Evolutionary conservation across 2,113 vertebrate genomes (phyloP).

Genomic region (Echinops telfairi): DNA sequence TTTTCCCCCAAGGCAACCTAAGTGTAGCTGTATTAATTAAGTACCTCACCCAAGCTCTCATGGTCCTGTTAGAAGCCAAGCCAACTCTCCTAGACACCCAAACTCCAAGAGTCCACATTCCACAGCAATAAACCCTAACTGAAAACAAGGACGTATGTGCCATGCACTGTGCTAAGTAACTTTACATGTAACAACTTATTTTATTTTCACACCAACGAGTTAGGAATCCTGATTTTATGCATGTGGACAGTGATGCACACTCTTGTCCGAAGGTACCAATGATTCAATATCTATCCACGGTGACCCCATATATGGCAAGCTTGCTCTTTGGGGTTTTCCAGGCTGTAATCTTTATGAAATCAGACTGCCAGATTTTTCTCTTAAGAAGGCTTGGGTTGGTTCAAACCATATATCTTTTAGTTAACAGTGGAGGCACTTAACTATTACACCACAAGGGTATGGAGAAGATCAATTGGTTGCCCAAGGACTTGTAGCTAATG

Average conservation of each 20-base stretch:
- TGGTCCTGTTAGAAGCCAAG: not conserved
- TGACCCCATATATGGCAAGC: not conserved
- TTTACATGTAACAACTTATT: not conserved
- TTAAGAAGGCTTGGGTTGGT: no score
- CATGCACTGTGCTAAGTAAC: not conserved
- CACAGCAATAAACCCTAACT: not conserved
- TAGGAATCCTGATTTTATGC: not conserved
- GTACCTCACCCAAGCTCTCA: not conserved
- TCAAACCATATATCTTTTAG: no score
- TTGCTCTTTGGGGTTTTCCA: not conserved
- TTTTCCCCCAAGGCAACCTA: conserved; percentile 39
- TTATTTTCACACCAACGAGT: not conserved
- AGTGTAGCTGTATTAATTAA: not conserved
- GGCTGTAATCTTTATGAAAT: not conserved
- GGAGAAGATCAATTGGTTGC: not conserved
- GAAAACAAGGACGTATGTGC: not conserved
- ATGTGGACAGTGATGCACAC: not conserved
- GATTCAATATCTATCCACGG: not conserved
- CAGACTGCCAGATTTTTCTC: not conserved
- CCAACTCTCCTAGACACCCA: not conserved
- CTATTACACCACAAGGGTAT: not conserved
- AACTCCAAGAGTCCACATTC: not conserved
- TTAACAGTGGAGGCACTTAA: no score
- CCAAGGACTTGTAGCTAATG: not conserved
- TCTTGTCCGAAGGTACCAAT: not conserved